These are phyloP conservation scores for Tinea pellionella DNA, from an alignment of 2,888 invertebrate genomes.

Conservation along the genomic window DNA sequence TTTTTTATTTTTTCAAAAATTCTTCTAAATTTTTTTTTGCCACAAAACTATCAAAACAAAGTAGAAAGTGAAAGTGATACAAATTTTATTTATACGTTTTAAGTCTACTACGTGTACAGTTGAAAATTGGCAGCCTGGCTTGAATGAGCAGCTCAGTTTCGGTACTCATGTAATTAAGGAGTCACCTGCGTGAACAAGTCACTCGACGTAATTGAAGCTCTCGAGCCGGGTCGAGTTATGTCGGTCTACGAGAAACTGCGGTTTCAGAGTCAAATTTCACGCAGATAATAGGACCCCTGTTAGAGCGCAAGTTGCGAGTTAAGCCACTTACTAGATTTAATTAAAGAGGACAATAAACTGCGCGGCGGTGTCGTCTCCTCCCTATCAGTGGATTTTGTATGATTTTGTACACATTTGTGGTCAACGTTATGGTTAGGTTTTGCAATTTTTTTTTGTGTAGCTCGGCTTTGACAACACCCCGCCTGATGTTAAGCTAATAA, in stretches of 20 bases:
- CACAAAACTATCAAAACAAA: no score
- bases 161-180: conserved; percentile 57
- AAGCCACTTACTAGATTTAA: conserved; percentile 45
- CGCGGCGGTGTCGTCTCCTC: not conserved
- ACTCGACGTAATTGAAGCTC: conserved; percentile 63
- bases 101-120: no score
- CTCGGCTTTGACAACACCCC: no score
- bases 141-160: conserved; percentile 50
- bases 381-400: not conserved
- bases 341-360: conserved; percentile 50
- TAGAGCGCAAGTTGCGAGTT: conserved; percentile 50
- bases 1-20: no score
- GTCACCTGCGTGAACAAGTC: conserved; percentile 67
- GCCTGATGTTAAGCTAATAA: no score
- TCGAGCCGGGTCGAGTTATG: conserved; percentile 60
- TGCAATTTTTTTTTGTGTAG: no score
- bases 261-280: conserved; percentile 63
- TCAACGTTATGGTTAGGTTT: not conserved
- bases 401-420: conserved; percentile 1
- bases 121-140: no score
- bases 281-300: conserved; percentile 56
- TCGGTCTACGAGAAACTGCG: conserved; percentile 41
- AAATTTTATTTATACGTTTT: no score
- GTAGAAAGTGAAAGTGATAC: no score
- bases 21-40: no score